Percentiles rank a stretch among this genome's conserved stretches.
Evolutionary conservation across 1,140 invertebrate genomes (phyloP).

Genomic region (Tetramorium simillimum): DNA sequence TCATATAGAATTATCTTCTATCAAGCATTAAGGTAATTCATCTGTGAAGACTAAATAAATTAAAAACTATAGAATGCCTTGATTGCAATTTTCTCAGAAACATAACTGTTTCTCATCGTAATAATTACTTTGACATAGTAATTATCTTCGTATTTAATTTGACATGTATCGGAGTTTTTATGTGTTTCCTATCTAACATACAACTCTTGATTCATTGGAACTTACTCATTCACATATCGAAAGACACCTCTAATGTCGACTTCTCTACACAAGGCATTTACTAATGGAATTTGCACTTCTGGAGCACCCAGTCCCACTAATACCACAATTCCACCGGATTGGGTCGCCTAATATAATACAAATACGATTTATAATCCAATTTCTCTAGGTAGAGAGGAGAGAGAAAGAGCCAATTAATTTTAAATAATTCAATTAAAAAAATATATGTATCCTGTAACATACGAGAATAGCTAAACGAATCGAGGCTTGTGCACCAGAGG

Average conservation of each 20-base stretch:
- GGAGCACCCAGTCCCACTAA: slow-evolving; percentile 94
- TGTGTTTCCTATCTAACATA: background rate
- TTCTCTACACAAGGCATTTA: slow-evolving; percentile 92
- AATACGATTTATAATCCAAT: slow-evolving; percentile 28
- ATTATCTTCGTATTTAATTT: background rate
- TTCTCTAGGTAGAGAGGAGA: background rate
- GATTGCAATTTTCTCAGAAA: background rate
- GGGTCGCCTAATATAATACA: slow-evolving; percentile 89
- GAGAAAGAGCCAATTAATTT: background rate
- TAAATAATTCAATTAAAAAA: background rate
- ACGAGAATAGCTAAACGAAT: slow-evolving; percentile 92
- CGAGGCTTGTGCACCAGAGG: slow-evolving; percentile 93
- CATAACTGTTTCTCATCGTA: background rate
- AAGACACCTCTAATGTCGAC: slow-evolving; percentile 97
- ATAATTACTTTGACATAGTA: background rate
- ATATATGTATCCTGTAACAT: slow-evolving; percentile 72
- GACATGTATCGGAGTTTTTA: background rate
- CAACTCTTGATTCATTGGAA: background rate
- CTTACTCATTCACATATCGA: slow-evolving; percentile 95
- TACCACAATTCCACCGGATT: slow-evolving; percentile 92
- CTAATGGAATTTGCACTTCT: slow-evolving; percentile 93
- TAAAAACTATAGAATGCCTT: background rate
- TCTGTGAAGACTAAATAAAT: background rate
- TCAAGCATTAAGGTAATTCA: background rate
- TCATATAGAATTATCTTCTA: background rate